phyloP scores from a whole-genome alignment of 2,797 vertebrate species.

The Neoniphon sammara region DNA sequence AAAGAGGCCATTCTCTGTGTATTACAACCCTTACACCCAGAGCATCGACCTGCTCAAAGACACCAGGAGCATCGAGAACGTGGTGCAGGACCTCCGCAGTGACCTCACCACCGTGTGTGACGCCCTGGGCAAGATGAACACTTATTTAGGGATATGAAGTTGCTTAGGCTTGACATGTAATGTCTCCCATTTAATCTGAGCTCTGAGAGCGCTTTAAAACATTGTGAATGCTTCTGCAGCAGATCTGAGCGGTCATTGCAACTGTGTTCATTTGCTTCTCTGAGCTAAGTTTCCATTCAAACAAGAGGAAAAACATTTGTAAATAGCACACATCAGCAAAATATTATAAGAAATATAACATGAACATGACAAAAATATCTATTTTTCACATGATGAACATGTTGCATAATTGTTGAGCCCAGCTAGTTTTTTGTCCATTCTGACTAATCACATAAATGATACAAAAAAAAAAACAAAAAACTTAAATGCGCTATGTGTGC shows the following conservation, averaged over 20 bases:
- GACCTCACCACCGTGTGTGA: conserved; percentile 96
- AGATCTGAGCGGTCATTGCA: neutral
- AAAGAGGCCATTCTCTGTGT: conserved; percentile 94
- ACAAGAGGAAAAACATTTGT: neutral
- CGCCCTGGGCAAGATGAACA: conserved; percentile 97
- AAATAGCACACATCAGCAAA: no score
- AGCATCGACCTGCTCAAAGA: conserved; percentile 96
- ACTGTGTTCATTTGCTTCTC: neutral
- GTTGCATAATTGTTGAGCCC: no score
- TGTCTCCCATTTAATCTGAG: neutral
- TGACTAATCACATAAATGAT: no score
- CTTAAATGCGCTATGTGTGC: no score
- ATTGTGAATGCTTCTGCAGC: neutral
- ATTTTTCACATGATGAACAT: no score
- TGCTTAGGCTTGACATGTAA: neutral
- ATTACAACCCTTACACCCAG: conserved; percentile 97
- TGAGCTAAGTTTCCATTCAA: neutral
- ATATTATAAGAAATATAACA: no score
- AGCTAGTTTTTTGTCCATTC: no score
- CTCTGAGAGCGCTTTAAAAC: neutral
- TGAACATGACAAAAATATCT: no score
- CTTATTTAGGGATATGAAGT: conserved; percentile 92
- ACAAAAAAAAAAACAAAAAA: no score
- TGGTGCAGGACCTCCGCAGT: conserved; percentile 94
- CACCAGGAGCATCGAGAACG: conserved; percentile 92